Conservation (phyloP, 2,113 vertebrate species). For the Hylia prasina region DNA sequence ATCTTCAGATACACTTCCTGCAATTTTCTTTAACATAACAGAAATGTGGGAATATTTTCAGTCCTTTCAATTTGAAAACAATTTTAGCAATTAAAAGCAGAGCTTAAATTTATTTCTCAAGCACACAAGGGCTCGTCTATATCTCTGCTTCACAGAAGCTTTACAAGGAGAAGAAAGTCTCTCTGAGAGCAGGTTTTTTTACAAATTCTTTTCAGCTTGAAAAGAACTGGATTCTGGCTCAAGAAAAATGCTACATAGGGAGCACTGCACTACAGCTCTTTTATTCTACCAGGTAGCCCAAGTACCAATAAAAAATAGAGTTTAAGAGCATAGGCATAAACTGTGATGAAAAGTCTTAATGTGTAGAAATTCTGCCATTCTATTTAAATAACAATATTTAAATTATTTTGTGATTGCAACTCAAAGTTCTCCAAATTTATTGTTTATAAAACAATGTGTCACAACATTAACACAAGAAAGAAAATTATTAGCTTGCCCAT, state of each 20-base stretch:
- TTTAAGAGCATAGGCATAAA: background rate
- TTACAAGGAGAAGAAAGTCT: background rate
- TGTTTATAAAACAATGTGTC: background rate
- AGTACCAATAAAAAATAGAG: background rate
- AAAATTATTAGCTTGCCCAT: background rate
- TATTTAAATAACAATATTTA: background rate
- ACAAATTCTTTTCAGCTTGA: background rate
- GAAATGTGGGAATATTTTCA: background rate
- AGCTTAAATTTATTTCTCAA: background rate
- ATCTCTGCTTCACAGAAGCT: background rate
- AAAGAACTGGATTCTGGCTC: background rate
- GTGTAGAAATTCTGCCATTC: background rate
- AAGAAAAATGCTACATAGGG: background rate
- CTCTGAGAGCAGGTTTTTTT: background rate
- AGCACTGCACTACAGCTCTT: background rate
- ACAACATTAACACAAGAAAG: background rate
- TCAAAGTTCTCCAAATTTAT: background rate
- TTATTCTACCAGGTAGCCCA: background rate
- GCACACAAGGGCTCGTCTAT: background rate
- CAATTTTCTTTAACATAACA: constrained; percentile 69
- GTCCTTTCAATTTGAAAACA: background rate
- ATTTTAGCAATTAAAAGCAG: background rate
- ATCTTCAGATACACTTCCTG: constrained; percentile 80
- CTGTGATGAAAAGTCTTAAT: background rate
- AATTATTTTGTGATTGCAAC: background rate